Base-by-base conservation (phyloP, 2,888 invertebrate genomes). In the Mimumesa dahlbomi region DNA sequence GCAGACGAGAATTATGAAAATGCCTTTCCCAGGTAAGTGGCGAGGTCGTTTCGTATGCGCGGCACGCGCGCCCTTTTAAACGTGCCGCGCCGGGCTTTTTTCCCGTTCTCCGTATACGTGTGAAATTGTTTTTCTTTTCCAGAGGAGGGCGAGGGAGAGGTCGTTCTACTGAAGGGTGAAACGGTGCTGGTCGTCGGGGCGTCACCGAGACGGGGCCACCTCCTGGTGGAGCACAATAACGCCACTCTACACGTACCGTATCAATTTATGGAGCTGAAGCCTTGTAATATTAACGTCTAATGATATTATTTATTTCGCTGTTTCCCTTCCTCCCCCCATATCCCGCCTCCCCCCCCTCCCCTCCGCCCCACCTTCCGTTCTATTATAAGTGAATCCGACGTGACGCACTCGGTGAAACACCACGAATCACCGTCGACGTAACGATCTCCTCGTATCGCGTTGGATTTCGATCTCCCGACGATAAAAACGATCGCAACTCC, bases 1-100 rank as follows among this genome's bases (percentile, higher is more conserved):
- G 73, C 98, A 98, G 91, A 95, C 94, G 80, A 93, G 98, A 86
- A 92, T 95, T 64, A 96, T 98, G 95, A 96, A 96, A 90, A 95
- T 95, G 92, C 94, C 95, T 81, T 98, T 95, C 91, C 94, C 94
- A 79, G 94, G 94, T 92, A 86, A 84, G 82, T 40, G 16, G 54
- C 29, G 40, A n/a, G n/a, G 4, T 5, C 36, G 11, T 36, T 13
- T 36, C 14, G 2, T 13, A 43, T 16, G 43, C 21, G 21, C 21
- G n/a, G 16, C 22, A 13, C 31, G 45, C 22, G 21, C 9, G 45
- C 14, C 9, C 18, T 40, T 16, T 40, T 16, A 16, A 2, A 40
- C 18, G 14, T 7, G 6, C 14, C 11, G 0, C 9, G 3, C 22
- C 3, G n/a, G 19, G n/a, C n/a, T n/a, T n/a, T 19, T 9, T 43